Percentiles rank a stretch among this genome's conserved stretches.
Evolutionary conservation across 2,113 vertebrate species (phyloP).

Genomic region (Gadus macrocephalus): DNA sequence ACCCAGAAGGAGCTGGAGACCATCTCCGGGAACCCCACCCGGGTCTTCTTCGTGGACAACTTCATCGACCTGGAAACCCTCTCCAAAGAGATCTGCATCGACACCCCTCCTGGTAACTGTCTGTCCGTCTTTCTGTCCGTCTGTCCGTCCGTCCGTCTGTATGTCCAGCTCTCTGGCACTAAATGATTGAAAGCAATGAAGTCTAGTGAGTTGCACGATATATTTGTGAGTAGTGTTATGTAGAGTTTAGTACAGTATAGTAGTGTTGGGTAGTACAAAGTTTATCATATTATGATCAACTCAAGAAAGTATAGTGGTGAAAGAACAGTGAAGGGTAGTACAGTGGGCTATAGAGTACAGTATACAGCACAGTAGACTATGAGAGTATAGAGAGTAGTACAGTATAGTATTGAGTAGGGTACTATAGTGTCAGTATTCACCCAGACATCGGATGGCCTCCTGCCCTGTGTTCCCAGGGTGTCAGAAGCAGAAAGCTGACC

Average conservation of each 20-base stretch:
- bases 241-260: slow-evolving; percentile 49
- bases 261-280: not conserved
- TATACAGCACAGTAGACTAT: too few relatives aligned
- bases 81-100: slow-evolving; percentile 67
- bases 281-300: too few relatives aligned
- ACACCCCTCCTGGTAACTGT: slow-evolving; percentile 71
- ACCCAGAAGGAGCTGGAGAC: slow-evolving; percentile 59
- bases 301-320: too few relatives aligned
- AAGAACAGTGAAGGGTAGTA: too few relatives aligned
- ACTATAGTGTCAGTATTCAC: too few relatives aligned
- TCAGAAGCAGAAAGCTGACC: slow-evolving; percentile 60
- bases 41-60: slow-evolving; percentile 65
- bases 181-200: too few relatives aligned
- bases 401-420: too few relatives aligned
- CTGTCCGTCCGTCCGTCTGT: not conserved
- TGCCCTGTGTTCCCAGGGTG: slow-evolving; percentile 60
- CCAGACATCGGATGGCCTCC: not conserved
- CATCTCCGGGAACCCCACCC: slow-evolving; percentile 53
- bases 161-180: not conserved
- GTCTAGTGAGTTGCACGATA: too few relatives aligned
- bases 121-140: not conserved
- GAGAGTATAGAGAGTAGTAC: too few relatives aligned
- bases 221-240: not conserved
- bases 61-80: slow-evolving; percentile 64
- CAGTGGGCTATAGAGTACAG: too few relatives aligned